Evolutionary conservation across 2,113 vertebrate genomes (phyloP), one percentile per base, ranked within the genome.

Genomic region (Eulacestoma nigropectus): DNA sequence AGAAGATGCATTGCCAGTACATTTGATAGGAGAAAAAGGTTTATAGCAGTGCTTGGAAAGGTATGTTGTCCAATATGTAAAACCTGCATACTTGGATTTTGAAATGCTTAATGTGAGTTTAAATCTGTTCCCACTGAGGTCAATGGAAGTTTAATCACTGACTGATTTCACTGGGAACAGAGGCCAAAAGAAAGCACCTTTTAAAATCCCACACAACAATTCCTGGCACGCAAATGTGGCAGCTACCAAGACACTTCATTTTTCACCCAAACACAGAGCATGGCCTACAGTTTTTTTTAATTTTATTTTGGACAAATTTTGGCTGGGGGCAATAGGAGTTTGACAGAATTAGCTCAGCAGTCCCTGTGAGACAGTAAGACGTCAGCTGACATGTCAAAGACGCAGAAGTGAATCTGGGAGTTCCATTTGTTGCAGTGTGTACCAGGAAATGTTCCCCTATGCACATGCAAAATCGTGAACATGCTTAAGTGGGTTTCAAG

Each of bases 161-260:
- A 89, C 73, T 94, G 85, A 78, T 93, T 96, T 96, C 74, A 53
- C 41, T 92, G 69, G 52, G 84, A 90, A 94, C 69, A 95, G 73
- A 89, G 56, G 69, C 86, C 90, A 87, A 89, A 70, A 90, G 64
- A 89, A 92, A 97, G 86, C 76, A 96, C 90, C 95, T 96, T 92
- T 92, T 68, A 84, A 95, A 94, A 81, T 76, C 60, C 73, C 79
- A 53, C 83, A 78, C 56, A 90, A 75, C 85, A 81, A 60, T 81
- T 96, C 93, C 88, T 96, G 92, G 83, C 80, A 75, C 86, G 87
- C 29, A 64, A 86, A 90, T 56, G 68, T 90, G 47, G 81, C 91
- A 87, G 76, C 86, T 93, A 96, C 73, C 69, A 84, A 93, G 83
- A 87, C 85, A 90, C 62, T 89, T 87, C 47, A 82, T 96, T 96